Conservation (phyloP, 2,113 vertebrate species). For the Phyllostomus discolor region DNA sequence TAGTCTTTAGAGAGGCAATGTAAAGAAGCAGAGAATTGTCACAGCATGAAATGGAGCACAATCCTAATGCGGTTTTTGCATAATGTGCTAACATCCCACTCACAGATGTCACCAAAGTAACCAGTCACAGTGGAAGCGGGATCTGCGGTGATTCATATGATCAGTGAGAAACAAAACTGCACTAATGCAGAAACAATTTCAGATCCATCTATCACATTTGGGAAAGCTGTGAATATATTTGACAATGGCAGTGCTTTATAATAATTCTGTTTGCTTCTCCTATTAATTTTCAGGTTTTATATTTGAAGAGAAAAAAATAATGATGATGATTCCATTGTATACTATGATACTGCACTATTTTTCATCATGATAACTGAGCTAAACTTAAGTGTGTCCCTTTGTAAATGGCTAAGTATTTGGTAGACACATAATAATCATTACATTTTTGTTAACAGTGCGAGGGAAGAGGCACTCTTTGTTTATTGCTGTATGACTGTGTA, state of each 20-base stretch:
- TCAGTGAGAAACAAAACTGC: not conserved
- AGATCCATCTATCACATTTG: conserved; percentile 27
- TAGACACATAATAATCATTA: not conserved
- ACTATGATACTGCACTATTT: not conserved
- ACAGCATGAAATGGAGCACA: not conserved
- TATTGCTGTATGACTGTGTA: not conserved
- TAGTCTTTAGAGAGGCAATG: not conserved
- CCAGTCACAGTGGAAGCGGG: conserved; percentile 28
- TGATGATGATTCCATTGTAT: not conserved
- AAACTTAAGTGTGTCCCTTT: not conserved
- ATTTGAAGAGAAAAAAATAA: not conserved
- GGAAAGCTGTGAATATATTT: not conserved
- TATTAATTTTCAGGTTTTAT: not conserved
- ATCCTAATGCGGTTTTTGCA: not conserved
- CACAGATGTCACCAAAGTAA: conserved; percentile 53
- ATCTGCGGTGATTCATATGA: conserved; percentile 41
- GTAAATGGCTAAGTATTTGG: not conserved
- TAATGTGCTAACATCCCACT: conserved; percentile 41
- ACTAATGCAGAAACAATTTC: conserved; percentile 33
- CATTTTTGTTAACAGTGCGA: not conserved
- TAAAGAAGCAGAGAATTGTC: not conserved
- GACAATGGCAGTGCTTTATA: not conserved
- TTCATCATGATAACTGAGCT: not conserved
- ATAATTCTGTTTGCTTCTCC: conserved; percentile 36
- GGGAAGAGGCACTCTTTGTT: not conserved